Conservation (phyloP, 2,888 invertebrate genomes). For the Tiliacea aurago region DNA sequence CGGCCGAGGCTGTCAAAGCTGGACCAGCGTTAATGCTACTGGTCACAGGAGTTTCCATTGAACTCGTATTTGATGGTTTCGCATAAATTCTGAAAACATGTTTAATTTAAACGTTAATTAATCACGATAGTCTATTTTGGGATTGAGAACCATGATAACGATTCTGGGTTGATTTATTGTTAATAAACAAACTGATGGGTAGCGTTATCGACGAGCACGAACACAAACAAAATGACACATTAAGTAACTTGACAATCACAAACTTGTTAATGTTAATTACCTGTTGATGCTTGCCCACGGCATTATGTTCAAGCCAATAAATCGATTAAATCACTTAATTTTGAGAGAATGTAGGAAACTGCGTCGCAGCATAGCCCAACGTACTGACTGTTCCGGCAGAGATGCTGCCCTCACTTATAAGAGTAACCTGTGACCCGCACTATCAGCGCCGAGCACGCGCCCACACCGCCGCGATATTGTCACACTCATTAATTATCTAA, state of each 20-base stretch:
- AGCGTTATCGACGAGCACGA: conserved; percentile 14
- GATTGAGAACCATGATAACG: conserved; percentile 48
- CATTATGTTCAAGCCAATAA: conserved; percentile 75
- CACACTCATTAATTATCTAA: conserved; percentile 68
- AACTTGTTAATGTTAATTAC: conserved; percentile 73
- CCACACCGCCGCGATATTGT: conserved; percentile 68
- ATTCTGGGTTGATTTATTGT: conserved; percentile 48
- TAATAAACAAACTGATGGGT: conserved; percentile 29
- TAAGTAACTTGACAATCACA: conserved; percentile 17
- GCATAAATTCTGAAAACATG: conserved; percentile 85
- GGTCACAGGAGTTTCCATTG: conserved; percentile 69
- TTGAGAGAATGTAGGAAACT: conserved; percentile 85
- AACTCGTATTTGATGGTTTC: conserved; percentile 86
- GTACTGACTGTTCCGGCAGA: conserved; percentile 75
- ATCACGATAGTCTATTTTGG: conserved; percentile 35
- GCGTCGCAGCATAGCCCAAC: conserved; percentile 80
- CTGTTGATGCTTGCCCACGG: conserved; percentile 89
- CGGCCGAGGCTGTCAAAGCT: conserved; percentile 82
- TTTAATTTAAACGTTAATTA: conserved; percentile 38
- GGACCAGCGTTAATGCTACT: conserved; percentile 61
- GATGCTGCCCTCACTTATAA: conserved; percentile 79
- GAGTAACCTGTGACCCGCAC: conserved; percentile 83
- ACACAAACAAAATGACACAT: conserved; percentile 18
- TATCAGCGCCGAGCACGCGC: conserved; percentile 86
- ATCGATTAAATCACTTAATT: conserved; percentile 82